Base-by-base conservation (phyloP, 1,140 invertebrate species). In the Diachasma alloeum region DNA sequence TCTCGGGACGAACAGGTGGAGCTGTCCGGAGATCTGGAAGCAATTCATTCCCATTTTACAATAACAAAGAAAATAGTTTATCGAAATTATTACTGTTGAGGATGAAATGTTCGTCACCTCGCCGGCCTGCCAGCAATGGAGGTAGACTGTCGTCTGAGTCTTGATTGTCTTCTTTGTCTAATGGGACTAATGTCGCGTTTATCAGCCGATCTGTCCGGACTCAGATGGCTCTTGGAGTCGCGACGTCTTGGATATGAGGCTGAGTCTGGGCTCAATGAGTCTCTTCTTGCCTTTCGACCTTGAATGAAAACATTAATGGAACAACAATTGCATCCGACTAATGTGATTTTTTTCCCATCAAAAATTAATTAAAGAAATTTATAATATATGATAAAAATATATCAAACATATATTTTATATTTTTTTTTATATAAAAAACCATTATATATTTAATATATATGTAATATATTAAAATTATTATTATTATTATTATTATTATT, bases 261-360 rank as follows among this genome's bases (percentile, higher is more conserved):
- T 56, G 95, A 97, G 85, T 97, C 96, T 0, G 96, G 96, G 68
- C 95, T 96, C 4, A 97, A 86, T 0, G 95, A 96, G 83, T 97
- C 96, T 67, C 96, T 91, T 36, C 96, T 91, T 6, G 94, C 94
- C 86, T 93, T 93, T 42, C 94, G 91, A 56, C 93, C 92, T 87
- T 92, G 91, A 71, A 82, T 78, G 39, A 44, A 59, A 78, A 74
- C 15, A 73, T 67, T 6, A n/a, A 81, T 73, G 69, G n/a, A n/a
- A n/a, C n/a, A n/a, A n/a, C n/a, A n/a, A n/a, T n/a, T n/a, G n/a
- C n/a, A n/a, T n/a, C n/a, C n/a, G n/a, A n/a, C n/a, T n/a, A n/a
- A n/a, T n/a, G n/a, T n/a, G n/a, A n/a, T n/a, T n/a, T n/a, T n/a
- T n/a, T n/a, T n/a, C n/a, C n/a, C n/a, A n/a, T n/a, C n/a, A n/a